Conservation (phyloP, 2,888 invertebrate genomes). For the Lasioglossum marginatum region DNA sequence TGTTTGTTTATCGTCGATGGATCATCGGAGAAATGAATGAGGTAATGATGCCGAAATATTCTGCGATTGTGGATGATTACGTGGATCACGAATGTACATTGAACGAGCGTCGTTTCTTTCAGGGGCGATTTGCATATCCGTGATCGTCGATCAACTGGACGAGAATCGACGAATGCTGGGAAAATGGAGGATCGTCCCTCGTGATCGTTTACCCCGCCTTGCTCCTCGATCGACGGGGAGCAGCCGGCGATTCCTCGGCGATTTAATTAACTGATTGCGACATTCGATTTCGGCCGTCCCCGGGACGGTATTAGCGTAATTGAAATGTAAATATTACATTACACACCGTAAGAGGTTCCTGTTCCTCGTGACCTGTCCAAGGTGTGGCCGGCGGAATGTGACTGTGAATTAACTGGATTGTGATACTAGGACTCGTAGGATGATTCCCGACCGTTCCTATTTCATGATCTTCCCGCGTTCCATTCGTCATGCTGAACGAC, state of each 20-base stretch:
- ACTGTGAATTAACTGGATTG: constrained; percentile 53
- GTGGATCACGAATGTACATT: background rate
- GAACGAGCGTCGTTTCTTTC: constrained; percentile 38
- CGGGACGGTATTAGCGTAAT: constrained; percentile 39
- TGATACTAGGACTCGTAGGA: constrained; percentile 52
- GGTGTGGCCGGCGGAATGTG: constrained; percentile 54
- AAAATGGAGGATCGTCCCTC: constrained; percentile 20
- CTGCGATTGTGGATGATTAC: background rate
- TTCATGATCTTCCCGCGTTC: background rate
- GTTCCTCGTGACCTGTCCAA: constrained; percentile 27
- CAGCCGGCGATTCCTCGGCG: background rate
- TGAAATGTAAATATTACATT: constrained; percentile 47
- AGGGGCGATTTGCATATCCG: constrained; percentile 35
- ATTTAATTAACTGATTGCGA: constrained; percentile 22
- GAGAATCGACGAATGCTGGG: constrained; percentile 45
- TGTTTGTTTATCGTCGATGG: constrained; percentile 21
- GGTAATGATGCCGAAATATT: constrained; percentile 26
- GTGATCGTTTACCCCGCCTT: background rate
- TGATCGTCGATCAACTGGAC: constrained; percentile 48
- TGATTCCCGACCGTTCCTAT: constrained; percentile 11
- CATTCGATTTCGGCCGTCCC: constrained; percentile 3
- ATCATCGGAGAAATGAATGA: constrained; percentile 12
- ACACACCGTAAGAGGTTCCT: constrained; percentile 21
- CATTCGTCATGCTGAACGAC: background rate
- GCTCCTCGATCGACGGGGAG: constrained; percentile 5